A percentile compares a stretch with the other conserved stretches of the same genome.
Conservation (phyloP, 1,140 invertebrate species). For the Agraylea sexmaculata region DNA sequence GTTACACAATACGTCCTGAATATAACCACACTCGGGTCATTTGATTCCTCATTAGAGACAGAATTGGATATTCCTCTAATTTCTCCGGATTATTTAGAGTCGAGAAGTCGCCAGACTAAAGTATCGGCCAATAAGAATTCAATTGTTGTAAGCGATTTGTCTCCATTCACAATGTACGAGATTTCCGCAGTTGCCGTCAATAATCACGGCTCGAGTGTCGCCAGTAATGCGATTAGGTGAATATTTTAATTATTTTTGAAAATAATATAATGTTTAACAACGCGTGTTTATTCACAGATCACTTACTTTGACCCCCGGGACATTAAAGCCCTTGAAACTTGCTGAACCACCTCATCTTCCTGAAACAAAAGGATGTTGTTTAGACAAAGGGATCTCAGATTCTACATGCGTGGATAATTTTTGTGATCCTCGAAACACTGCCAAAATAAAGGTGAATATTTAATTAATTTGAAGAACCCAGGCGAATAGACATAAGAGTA, state of each 20-base stretch:
- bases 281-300: slow-evolving; percentile 30
- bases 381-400: slow-evolving; percentile 56
- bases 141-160: slow-evolving; percentile 45
- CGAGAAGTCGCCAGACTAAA: slow-evolving; percentile 30
- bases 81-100: slow-evolving; percentile 3
- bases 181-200: slow-evolving; percentile 60
- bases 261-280: neutral
- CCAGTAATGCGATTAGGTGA: slow-evolving; percentile 51
- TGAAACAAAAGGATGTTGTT: slow-evolving; percentile 60
- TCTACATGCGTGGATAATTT: slow-evolving; percentile 62
- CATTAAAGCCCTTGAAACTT: slow-evolving; percentile 39
- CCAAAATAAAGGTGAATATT: slow-evolving; percentile 23
- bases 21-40: slow-evolving; percentile 53
- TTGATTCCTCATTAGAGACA: slow-evolving; percentile 43
- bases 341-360: slow-evolving; percentile 48
- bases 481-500: too few relatives aligned
- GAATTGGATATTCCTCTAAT: slow-evolving; percentile 32
- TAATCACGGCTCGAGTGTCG: slow-evolving; percentile 59
- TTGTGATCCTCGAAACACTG: slow-evolving; percentile 55
- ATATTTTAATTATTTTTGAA: slow-evolving; percentile 5
- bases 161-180: slow-evolving; percentile 72
- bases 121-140: slow-evolving; percentile 43
- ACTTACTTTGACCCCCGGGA: slow-evolving; percentile 50
- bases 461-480: slow-evolving; percentile 45
- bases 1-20: slow-evolving; percentile 59